phyloP scores from a whole-genome alignment of 2,797 vertebrate species.

The Myotis findleyi region DNA sequence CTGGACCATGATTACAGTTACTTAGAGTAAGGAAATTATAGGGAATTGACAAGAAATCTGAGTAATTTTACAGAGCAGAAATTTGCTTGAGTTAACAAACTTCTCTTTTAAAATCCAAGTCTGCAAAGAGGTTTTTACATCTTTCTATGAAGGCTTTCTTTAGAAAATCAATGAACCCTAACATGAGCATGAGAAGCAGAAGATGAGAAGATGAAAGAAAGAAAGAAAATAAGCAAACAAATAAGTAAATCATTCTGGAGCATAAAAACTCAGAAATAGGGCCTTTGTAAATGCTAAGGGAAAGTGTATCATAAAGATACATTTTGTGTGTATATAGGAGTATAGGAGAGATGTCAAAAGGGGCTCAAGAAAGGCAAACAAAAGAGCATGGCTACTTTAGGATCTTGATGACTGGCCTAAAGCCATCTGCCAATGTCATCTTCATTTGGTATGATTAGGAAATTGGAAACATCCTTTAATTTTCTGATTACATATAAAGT shows the following conservation, averaged over 20 bases:
- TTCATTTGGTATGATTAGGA: neutral
- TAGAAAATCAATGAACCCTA: neutral
- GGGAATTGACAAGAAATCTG: neutral
- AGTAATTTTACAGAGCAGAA: neutral
- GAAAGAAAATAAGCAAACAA: neutral
- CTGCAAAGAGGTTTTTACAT: neutral
- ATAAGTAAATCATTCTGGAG: neutral
- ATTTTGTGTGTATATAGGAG: neutral
- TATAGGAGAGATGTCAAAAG: neutral
- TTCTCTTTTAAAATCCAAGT: constrained; percentile 39
- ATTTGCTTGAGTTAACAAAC: constrained; percentile 42
- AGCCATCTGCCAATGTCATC: neutral
- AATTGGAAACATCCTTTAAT: neutral
- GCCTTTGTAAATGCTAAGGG: neutral
- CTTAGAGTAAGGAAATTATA: neutral
- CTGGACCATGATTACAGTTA: neutral
- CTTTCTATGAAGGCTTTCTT: neutral
- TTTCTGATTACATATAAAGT: neutral
- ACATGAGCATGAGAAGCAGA: neutral
- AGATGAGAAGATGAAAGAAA: neutral
- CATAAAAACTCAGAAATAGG: neutral
- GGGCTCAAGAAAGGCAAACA: neutral
- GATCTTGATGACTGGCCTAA: neutral
- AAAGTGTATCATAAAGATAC: neutral
- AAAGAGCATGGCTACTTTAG: neutral